Conservation (phyloP, 2,797 vertebrate species). For the Xenopus petersii region DNA sequence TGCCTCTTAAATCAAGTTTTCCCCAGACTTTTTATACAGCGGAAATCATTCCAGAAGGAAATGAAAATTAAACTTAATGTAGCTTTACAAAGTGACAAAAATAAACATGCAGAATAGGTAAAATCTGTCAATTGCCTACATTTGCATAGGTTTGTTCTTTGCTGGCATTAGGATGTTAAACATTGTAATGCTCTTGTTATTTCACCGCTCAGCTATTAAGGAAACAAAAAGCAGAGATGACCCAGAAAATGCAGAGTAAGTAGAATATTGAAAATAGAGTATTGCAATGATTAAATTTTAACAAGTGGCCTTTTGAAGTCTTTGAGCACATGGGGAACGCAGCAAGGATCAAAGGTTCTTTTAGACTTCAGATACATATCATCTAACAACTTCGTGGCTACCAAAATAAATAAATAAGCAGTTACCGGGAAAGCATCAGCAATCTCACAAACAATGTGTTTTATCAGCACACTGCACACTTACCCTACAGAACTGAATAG, state of each 20-base stretch:
- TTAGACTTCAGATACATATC: conserved; percentile 47
- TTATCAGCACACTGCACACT: conserved; percentile 10
- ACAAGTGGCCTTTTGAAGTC: conserved; percentile 49
- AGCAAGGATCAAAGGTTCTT: conserved; percentile 51
- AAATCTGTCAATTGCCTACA: conserved; percentile 10
- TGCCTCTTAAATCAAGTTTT: background rate
- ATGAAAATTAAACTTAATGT: background rate
- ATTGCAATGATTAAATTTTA: conserved; percentile 55
- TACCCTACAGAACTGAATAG: conserved; percentile 1
- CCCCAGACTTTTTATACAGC: background rate
- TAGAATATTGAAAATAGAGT: conserved; percentile 54
- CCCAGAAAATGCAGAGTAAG: conserved; percentile 54
- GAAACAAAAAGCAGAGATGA: conserved; percentile 44
- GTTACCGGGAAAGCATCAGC: conserved; percentile 26
- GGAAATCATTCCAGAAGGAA: background rate
- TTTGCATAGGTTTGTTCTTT: conserved; percentile 5
- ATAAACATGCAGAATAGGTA: background rate
- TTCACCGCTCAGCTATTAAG: conserved; percentile 47
- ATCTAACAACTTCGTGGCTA: conserved; percentile 40
- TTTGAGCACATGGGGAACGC: conserved; percentile 46
- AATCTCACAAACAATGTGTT: conserved; percentile 41
- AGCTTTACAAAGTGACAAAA: too few relatives aligned
- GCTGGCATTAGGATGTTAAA: conserved; percentile 2
- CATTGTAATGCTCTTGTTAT: background rate
- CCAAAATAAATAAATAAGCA: conserved; percentile 40